These are phyloP conservation scores for Drosophila biarmipes DNA, from an alignment of 1,140 invertebrate genomes.

Conservation along the genomic window DNA sequence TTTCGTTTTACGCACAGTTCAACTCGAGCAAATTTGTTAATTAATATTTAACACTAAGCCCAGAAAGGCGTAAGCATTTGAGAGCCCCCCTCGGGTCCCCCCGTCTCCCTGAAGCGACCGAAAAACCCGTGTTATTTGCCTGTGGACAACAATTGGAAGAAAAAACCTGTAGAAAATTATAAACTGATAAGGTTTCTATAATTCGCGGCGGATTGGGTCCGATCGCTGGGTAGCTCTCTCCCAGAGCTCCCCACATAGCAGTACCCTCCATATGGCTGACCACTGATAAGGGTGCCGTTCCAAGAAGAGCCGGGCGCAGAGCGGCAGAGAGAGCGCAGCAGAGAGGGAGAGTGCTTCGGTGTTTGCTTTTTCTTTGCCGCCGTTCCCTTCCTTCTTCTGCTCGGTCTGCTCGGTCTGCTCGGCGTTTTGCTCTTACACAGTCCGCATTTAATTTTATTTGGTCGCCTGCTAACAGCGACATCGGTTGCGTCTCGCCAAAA, in stretches of 20 bases:
- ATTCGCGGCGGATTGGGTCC: slow-evolving; percentile 56
- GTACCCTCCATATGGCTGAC: slow-evolving; percentile 3
- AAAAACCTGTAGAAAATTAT: slow-evolving; percentile 39
- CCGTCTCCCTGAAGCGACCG: background rate
- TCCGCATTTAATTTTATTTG: slow-evolving; percentile 60
- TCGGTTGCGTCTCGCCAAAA: slow-evolving; percentile 39
- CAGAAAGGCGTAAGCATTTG: slow-evolving; percentile 15
- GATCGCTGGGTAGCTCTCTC: slow-evolving; percentile 24
- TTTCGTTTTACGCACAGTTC: slow-evolving; percentile 39
- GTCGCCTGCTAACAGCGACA: slow-evolving; percentile 57
- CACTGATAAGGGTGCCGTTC: slow-evolving; percentile 55
- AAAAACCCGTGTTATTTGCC: slow-evolving; percentile 38
- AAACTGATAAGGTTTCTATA: slow-evolving; percentile 58
- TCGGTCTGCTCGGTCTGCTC: slow-evolving; percentile 22
- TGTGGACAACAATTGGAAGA: slow-evolving; percentile 49
- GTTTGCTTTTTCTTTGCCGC: slow-evolving; percentile 20
- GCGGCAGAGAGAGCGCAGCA: slow-evolving; percentile 12
- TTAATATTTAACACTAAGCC: slow-evolving; percentile 64
- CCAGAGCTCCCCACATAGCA: background rate
- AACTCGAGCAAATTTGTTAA: slow-evolving; percentile 55
- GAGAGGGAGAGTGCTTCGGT: background rate
- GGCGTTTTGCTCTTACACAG: slow-evolving; percentile 36
- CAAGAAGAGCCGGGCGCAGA: background rate
- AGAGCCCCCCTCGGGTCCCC: background rate
- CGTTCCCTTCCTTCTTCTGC: slow-evolving; percentile 17